Percentiles rank a stretch among this genome's conserved stretches.
Evolutionary conservation across 2,888 invertebrate genomes (phyloP).

Genomic region (Timema podura): DNA sequence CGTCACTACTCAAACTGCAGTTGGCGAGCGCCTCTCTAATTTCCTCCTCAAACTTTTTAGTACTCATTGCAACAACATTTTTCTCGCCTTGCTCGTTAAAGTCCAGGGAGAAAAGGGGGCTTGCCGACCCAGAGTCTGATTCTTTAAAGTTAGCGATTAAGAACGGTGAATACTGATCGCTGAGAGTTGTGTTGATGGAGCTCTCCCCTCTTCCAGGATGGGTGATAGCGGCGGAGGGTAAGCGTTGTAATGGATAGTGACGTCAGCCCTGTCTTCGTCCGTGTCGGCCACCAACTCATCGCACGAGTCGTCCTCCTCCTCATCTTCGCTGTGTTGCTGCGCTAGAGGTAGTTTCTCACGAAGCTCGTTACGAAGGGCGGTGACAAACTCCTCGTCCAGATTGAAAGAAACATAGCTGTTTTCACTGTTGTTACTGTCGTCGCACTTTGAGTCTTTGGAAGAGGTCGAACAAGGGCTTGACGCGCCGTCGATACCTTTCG

Average conservation of each 20-base stretch:
- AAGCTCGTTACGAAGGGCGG: slow-evolving; percentile 65
- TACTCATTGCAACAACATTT: slow-evolving; percentile 17
- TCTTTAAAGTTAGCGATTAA: background rate
- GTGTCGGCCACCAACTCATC: slow-evolving; percentile 33
- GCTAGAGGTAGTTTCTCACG: slow-evolving; percentile 66
- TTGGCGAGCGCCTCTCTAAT: slow-evolving; percentile 34
- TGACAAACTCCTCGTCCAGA: slow-evolving; percentile 66
- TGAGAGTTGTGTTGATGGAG: slow-evolving; percentile 33
- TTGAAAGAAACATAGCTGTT: slow-evolving; percentile 55
- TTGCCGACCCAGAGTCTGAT: slow-evolving; percentile 20
- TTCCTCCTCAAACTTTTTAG: slow-evolving; percentile 31
- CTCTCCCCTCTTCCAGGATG: slow-evolving; percentile 56
- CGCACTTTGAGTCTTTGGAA: slow-evolving; percentile 12
- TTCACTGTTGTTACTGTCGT: slow-evolving; percentile 36
- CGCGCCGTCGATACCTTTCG: slow-evolving; percentile 5
- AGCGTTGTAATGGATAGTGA: slow-evolving; percentile 47
- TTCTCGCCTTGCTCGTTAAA: slow-evolving; percentile 22
- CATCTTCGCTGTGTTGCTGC: slow-evolving; percentile 44
- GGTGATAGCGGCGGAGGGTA: slow-evolving; percentile 58
- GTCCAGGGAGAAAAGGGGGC: slow-evolving; percentile 34
- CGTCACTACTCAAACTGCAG: slow-evolving; percentile 30
- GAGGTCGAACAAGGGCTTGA: slow-evolving; percentile 16
- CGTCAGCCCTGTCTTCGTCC: slow-evolving; percentile 34
- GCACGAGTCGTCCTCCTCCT: slow-evolving; percentile 41
- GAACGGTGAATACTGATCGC: slow-evolving; percentile 24